Base-by-base conservation (phyloP, 2,113 vertebrate species). In the Dicaeum eximium region DNA sequence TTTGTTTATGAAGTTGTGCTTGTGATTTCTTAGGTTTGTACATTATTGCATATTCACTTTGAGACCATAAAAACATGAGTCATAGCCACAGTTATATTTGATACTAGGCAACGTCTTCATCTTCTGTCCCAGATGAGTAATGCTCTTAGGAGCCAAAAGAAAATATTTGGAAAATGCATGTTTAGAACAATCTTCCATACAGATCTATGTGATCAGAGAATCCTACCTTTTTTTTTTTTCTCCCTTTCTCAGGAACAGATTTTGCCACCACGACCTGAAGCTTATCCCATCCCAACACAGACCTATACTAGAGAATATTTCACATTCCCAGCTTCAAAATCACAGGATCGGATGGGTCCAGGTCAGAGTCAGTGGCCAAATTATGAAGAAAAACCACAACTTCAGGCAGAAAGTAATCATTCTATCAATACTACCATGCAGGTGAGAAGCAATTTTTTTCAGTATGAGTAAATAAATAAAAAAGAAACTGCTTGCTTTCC, bases 281-380 rank as follows among this genome's bases (percentile, higher is more conserved):
- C 99, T 62, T 99, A 99, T 95, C 99, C 99, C 84, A 99, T 99
- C 94, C 99, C 99, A 77, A 99, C 99, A 37, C 99, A 99, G 97
- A 99, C 99, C 3, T 99, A 99, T 91, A 97, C 99, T 85, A 98
- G 99, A 80, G 99, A 99, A 51, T 99, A 99, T 97, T 99, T 99
- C 97, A 99, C 99, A 53, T 99, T 99, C 96, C 99, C 99, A 22
- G 98, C 99, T 57, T 98, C 99, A 19, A 99, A 98, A 95, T 98
- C 99, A 80, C 99, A 99, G 96, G 99, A 99, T 88, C 98, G 99
- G 88, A 98, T 99, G 95, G 99, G 64, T 15, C 98, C 98, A 45
- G 88, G 98, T 25, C 96, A 98, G 21, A 98, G 97, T 97, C 99
- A 98, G 91, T 99, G 99, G 99, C 98, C 98, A 70, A 95, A 92